Evolutionary conservation across 1,140 invertebrate species (phyloP).

Genomic region (Eumaeus atala): DNA sequence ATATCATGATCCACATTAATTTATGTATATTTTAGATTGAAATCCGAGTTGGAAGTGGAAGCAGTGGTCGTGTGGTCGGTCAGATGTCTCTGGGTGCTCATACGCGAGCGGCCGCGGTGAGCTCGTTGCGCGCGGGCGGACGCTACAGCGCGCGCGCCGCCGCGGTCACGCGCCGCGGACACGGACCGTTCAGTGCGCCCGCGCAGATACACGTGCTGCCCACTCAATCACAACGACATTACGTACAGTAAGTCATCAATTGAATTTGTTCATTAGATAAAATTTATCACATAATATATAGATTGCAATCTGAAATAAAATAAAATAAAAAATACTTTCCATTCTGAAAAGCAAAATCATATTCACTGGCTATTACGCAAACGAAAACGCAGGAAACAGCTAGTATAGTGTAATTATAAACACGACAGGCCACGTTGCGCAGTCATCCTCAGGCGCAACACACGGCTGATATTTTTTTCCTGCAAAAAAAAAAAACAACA

Average conservation of each 20-base stretch:
- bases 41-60: constrained; percentile 51
- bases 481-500: no score
- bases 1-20: not conserved
- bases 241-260: constrained; percentile 51
- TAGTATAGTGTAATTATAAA: no score
- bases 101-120: constrained; percentile 55
- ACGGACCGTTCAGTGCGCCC: constrained; percentile 59
- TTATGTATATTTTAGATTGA: constrained; percentile 33
- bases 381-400: no score
- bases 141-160: constrained; percentile 59
- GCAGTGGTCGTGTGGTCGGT: constrained; percentile 71
- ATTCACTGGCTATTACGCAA: no score
- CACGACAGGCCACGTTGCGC: no score
- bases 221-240: constrained; percentile 57
- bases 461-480: no score
- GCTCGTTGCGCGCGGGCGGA: constrained; percentile 51
- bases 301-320: no score
- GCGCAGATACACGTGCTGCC: constrained; percentile 62
- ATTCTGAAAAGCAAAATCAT: no score
- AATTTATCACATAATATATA: no score
- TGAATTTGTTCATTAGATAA: no score
- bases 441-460: no score
- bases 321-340: no score
- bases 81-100: constrained; percentile 61
- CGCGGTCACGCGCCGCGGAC: constrained; percentile 54